Conservation (phyloP, 2,113 vertebrate species). For the Zosterops hypoxanthus region DNA sequence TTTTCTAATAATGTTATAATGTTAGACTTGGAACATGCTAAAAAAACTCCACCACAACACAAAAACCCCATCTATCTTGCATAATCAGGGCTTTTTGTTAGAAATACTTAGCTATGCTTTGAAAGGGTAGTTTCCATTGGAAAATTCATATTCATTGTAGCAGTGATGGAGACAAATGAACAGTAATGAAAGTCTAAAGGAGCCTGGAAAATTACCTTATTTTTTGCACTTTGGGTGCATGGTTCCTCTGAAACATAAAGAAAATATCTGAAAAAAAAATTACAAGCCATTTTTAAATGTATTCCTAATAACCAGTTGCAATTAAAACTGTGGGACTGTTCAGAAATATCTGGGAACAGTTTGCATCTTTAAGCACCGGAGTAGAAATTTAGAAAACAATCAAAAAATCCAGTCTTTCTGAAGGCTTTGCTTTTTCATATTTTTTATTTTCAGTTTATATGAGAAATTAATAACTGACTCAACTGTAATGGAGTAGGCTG, state of each 20-base stretch:
- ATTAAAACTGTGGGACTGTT: not conserved
- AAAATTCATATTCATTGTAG: not conserved
- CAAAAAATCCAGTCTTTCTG: not conserved
- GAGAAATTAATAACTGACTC: constrained; percentile 11
- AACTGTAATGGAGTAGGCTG: constrained; percentile 4
- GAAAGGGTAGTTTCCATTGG: not conserved
- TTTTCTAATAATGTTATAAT: not conserved
- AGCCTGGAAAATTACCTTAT: not conserved
- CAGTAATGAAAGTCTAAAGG: not conserved
- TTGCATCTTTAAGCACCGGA: not conserved
- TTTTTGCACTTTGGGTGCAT: not conserved
- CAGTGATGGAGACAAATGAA: not conserved
- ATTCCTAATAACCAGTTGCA: not conserved
- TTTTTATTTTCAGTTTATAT: not conserved
- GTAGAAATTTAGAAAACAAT: not conserved
- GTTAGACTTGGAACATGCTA: not conserved
- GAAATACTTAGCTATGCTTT: not conserved
- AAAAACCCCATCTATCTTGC: not conserved
- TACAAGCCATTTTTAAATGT: not conserved
- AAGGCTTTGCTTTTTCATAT: not conserved
- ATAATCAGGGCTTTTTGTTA: not conserved
- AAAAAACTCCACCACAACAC: not conserved
- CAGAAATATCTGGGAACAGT: not conserved
- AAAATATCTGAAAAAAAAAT: not conserved
- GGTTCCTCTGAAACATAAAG: not conserved